phyloP scores from a whole-genome alignment of 2,797 vertebrate genomes.

The Apogon talboti region DNA sequence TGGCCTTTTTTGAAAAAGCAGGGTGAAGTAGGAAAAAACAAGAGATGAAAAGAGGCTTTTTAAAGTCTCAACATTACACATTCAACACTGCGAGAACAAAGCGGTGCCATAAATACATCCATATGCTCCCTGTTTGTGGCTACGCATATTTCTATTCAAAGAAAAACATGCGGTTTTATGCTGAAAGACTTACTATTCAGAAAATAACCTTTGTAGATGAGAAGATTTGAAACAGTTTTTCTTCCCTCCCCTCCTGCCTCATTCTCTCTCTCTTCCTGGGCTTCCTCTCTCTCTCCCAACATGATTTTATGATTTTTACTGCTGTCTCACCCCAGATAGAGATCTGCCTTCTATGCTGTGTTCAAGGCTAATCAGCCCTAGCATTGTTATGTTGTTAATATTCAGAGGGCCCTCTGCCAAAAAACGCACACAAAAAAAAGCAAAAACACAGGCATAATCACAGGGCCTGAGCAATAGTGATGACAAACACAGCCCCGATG shows the following conservation, averaged over 20 bases:
- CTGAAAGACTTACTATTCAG: slow-evolving; percentile 80
- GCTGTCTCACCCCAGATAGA: slow-evolving; percentile 69
- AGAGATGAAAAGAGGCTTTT: slow-evolving; percentile 68
- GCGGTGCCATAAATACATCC: slow-evolving; percentile 82
- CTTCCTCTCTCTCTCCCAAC: slow-evolving; percentile 51
- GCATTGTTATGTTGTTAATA: slow-evolving; percentile 74
- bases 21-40: slow-evolving; percentile 50
- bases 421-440: slow-evolving; percentile 16
- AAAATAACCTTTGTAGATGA: slow-evolving; percentile 82
- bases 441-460: slow-evolving; percentile 64
- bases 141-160: slow-evolving; percentile 81
- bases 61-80: slow-evolving; percentile 70
- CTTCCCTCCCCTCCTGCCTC: slow-evolving; percentile 26
- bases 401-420: slow-evolving; percentile 65
- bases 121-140: slow-evolving; percentile 84
- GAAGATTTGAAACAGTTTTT: slow-evolving; percentile 74
- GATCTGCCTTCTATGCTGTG: slow-evolving; percentile 60
- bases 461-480: slow-evolving; percentile 59
- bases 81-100: slow-evolving; percentile 78
- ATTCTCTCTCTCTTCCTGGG: slow-evolving; percentile 11
- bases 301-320: slow-evolving; percentile 57
- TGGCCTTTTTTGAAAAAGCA: slow-evolving; percentile 37
- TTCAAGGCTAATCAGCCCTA: slow-evolving; percentile 76
- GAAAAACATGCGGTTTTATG: slow-evolving; percentile 82
- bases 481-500: slow-evolving; percentile 48